Evolutionary conservation across 2,113 vertebrate species (phyloP), one percentile per base, ranked within the genome.

Genomic region (Menura novaehollandiae): DNA sequence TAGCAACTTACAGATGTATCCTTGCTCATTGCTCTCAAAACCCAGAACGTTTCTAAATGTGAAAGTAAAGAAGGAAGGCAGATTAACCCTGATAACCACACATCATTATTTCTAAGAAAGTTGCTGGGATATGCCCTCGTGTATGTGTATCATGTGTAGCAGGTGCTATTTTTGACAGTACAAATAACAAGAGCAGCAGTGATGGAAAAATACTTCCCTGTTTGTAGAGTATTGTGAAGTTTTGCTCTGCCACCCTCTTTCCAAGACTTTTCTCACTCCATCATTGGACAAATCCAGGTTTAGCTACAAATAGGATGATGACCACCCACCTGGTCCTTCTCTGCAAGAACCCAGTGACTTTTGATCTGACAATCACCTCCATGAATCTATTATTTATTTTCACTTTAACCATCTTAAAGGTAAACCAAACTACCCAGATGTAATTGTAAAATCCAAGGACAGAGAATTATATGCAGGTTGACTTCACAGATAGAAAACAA

Each of bases 401-500:
- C 51, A 58, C 20, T 44, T 41, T 37, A 75, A 56, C 27, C 11
- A 1, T 55, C 59, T 63, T 75, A 44, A 89, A 91, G 75, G 56
- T 35, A 80, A 86, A 68, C 6, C 35, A 44, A 59, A 73, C 72
- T 43, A 67, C 35, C 28, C 60, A 76, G 30, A 47, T 33, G 33
- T 23, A 94, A 94, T 63, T 91, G 59, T 79, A 95, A 67, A 91
- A 87, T 43, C 72, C 91, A 90, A 92, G 86, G 92, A 80, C 86
- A 72, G 67, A 44, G 47, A 74, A 92, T 78, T 72, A 81, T 52
- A 27, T 33, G 26, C 60, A 75, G n/a, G 39, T 80, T 78, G 78
- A 84, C 43, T 74, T 93, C 91, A 88, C 85, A 92, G 78, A 39
- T 33, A 72, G 75, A 85, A 93, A 96, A 91, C 89, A 94, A 51